Conservation (phyloP, 2,888 invertebrate genomes). For the Polylopha cassiicola region DNA sequence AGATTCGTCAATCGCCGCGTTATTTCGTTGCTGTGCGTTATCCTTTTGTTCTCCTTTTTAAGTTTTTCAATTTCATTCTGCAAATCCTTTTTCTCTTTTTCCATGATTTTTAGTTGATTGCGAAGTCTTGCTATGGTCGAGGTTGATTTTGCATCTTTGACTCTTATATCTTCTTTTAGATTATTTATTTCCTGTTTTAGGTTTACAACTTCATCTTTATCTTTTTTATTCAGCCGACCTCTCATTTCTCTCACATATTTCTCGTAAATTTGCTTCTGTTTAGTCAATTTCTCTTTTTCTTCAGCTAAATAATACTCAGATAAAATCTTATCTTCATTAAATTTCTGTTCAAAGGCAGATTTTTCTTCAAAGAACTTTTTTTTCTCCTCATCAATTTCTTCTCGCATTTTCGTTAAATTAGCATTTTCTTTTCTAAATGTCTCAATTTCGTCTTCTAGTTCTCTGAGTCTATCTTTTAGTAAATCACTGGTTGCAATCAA, state of each 20-base stretch:
- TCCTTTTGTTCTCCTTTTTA: conserved; percentile 80
- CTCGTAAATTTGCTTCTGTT: conserved; percentile 81
- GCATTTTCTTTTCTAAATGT: conserved; percentile 73
- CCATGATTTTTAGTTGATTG: conserved; percentile 83
- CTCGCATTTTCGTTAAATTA: conserved; percentile 71
- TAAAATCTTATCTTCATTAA: conserved; percentile 81
- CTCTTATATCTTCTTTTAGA: conserved; percentile 80
- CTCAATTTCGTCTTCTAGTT: conserved; percentile 80
- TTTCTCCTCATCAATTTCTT: conserved; percentile 79
- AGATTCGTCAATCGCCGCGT: conserved; percentile 79
- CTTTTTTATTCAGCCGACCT: conserved; percentile 80
- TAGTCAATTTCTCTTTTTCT: conserved; percentile 81
- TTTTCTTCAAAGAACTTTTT: conserved; percentile 80
- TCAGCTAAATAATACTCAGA: conserved; percentile 82
- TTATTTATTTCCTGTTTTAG: conserved; percentile 81
- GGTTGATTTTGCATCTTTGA: conserved; percentile 85
- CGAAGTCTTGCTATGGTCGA: conserved; percentile 84
- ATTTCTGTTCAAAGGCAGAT: conserved; percentile 73
- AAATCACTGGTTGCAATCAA: conserved; percentile 76
- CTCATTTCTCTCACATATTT: conserved; percentile 82
- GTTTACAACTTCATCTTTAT: conserved; percentile 81
- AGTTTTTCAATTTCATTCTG: conserved; percentile 82
- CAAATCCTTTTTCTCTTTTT: conserved; percentile 81
- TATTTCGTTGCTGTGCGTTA: conserved; percentile 78
- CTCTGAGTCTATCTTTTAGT: conserved; percentile 78